Percentiles rank a stretch among this genome's conserved stretches.
phyloP scores from a whole-genome alignment of 1,140 invertebrate genomes.

The Musca domestica region DNA sequence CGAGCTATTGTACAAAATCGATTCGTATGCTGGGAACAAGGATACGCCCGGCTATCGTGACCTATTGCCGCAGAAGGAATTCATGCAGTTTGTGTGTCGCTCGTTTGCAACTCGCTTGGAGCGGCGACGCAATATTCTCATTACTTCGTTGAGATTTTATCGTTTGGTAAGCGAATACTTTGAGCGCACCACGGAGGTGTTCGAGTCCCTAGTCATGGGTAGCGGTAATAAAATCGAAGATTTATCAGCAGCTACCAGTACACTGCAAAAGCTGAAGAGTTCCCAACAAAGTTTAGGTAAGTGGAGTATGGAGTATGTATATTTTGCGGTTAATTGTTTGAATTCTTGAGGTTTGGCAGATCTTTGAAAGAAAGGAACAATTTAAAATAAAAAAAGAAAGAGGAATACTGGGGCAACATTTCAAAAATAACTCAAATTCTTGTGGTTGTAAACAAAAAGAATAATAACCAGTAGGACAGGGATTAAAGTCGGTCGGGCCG shows the following conservation, averaged over 20 bases:
- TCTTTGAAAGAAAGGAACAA: too few species aligned
- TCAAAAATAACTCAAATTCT: too few species aligned
- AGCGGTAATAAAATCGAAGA: conserved; percentile 44
- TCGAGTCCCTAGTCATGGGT: conserved; percentile 65
- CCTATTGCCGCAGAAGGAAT: conserved; percentile 66
- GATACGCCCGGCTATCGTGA: conserved; percentile 56
- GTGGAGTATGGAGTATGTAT: conserved; percentile 20
- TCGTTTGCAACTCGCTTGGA: conserved; percentile 76
- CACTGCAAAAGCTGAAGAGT: conserved; percentile 59
- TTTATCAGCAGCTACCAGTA: conserved; percentile 58
- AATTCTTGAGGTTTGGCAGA: too few species aligned
- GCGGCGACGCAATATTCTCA: conserved; percentile 70
- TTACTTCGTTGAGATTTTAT: conserved; percentile 74
- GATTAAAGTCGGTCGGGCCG: too few species aligned
- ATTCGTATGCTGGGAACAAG: conserved; percentile 57
- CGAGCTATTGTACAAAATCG: conserved; percentile 69
- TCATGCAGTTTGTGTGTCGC: conserved; percentile 78
- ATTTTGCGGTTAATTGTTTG: too few species aligned
- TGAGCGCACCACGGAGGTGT: conserved; percentile 65
- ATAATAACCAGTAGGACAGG: too few species aligned
- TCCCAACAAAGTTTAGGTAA: conserved; percentile 60
- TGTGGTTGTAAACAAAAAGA: too few species aligned
- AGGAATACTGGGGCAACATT: too few species aligned
- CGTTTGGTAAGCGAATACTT: conserved; percentile 73
- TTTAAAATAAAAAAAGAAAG: too few species aligned